Evolutionary conservation across 2,113 vertebrate species (phyloP), one percentile per base, ranked within the genome.

Genomic region (Silurus meridionalis): DNA sequence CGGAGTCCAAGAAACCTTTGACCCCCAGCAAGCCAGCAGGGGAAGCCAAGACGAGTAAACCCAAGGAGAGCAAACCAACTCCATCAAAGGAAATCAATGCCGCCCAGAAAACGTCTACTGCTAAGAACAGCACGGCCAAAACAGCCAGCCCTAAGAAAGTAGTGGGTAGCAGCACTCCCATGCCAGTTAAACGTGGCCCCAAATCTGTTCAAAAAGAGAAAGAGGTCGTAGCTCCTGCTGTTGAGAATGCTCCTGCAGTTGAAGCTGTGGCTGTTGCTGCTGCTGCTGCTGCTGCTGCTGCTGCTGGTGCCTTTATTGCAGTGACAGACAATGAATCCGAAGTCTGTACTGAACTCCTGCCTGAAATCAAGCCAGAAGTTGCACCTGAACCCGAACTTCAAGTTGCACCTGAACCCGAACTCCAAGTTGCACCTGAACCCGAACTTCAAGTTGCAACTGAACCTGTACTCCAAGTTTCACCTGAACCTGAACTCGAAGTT

Each of bases 161-260:
- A 8, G 93, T 94, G 64, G 94, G 94, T 57, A 95, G 92, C 90
- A 94, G 91, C 89, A 94, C 95, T 1, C 93, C 95, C 0, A 94
- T 93, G 86, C 92, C 95, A 17, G 93, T 95, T 17, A 95, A 95
- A 72, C 93, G 94, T 5, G 94, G 87, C 14, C 92, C 94, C 57
- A 95, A 95, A 90, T 37, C 90, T 52, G 77, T 78, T 8, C 52
- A 46, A 10, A n/a, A 52, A 2, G 75, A 82, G 5, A 46, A 71
- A 85, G 78, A 46, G 8, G 80, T 88, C 6, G 83, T 87, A 67
- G 37, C 83, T 83, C 71, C 21, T 66, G 72, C 71, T 69, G 64
- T 53, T 46, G 48, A 37, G 10, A 48, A 82, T 23, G 28, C 55
- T 64, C 89, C 48, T 37, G 74, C 52, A 25, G 74, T 79, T 19